Percentiles rank a stretch among this genome's conserved stretches.
phyloP scores from a whole-genome alignment of 2,113 vertebrate species.

The Neodontobutis hainanensis region DNA sequence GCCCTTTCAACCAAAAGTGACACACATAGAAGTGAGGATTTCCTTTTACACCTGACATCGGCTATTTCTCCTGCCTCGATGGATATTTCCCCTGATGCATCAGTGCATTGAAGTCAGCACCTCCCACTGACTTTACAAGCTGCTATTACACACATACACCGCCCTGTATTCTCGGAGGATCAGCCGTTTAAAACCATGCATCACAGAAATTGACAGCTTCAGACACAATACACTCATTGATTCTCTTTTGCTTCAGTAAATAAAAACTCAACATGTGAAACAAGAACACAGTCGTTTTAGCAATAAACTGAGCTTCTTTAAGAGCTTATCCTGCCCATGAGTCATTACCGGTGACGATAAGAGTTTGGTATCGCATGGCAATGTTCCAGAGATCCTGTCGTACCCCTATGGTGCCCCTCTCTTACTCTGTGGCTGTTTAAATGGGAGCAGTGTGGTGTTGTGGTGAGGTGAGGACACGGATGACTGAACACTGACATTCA shows the following conservation, averaged over 20 bases:
- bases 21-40: constrained; percentile 45
- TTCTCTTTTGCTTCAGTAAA: constrained; percentile 32
- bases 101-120: constrained; percentile 5
- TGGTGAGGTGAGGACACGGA: constrained; percentile 51
- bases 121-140: not conserved
- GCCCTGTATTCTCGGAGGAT: constrained; percentile 25
- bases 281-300: constrained; percentile 50
- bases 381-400: constrained; percentile 60
- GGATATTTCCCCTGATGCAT: constrained; percentile 11
- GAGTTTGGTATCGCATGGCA: constrained; percentile 54
- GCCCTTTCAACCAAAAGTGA: constrained; percentile 52
- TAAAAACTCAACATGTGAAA: constrained; percentile 33
- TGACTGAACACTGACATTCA: constrained; percentile 66
- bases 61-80: constrained; percentile 29
- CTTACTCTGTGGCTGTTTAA: constrained; percentile 39
- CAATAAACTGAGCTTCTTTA: constrained; percentile 32
- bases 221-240: constrained; percentile 56
- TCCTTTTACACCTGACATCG: constrained; percentile 36
- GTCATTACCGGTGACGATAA: constrained; percentile 59
- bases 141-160: not conserved
- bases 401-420: constrained; percentile 34
- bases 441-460: constrained; percentile 59
- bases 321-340: constrained; percentile 56
- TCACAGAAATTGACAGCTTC: constrained; percentile 18
- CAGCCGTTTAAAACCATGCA: constrained; percentile 1